Conservation (phyloP, 1,140 invertebrate species). For the Saccostrea glomerata region DNA sequence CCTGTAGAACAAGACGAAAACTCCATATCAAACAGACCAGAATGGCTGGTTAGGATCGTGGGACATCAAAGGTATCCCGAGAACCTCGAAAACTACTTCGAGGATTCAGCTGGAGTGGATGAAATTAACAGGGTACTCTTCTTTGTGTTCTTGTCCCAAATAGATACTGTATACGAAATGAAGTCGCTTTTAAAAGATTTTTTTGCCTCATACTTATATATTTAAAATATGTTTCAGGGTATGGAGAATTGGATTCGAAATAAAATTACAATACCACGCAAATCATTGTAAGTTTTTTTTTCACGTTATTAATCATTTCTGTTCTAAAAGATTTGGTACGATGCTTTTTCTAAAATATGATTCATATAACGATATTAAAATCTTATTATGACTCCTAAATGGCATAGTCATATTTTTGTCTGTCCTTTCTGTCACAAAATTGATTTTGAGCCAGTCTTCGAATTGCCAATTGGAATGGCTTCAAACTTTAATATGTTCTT, state of each 20-base stretch:
- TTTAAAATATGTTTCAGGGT: background rate
- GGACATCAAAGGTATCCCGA: background rate
- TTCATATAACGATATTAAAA: too few relatives aligned
- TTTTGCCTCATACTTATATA: background rate
- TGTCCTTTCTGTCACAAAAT: too few relatives aligned
- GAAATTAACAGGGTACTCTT: background rate
- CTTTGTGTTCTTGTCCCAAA: background rate
- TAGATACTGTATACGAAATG: background rate
- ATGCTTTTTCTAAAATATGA: too few relatives aligned
- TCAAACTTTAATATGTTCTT: too few relatives aligned
- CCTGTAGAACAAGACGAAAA: background rate
- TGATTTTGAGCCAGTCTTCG: too few relatives aligned
- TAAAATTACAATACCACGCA: background rate
- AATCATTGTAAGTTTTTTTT: background rate
- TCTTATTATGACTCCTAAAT: too few relatives aligned
- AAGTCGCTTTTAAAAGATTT: background rate
- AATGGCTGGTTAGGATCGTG: background rate
- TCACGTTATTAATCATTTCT: background rate
- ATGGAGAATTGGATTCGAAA: background rate
- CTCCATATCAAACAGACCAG: background rate
- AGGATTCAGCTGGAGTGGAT: background rate
- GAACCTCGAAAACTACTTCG: background rate
- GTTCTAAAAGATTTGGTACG: background rate
- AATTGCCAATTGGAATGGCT: too few relatives aligned
- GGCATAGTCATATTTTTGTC: too few relatives aligned